Evolutionary conservation across 2,797 vertebrate species (phyloP), one percentile per base, ranked within the genome.

Genomic region (Bradypodion pumilum): DNA sequence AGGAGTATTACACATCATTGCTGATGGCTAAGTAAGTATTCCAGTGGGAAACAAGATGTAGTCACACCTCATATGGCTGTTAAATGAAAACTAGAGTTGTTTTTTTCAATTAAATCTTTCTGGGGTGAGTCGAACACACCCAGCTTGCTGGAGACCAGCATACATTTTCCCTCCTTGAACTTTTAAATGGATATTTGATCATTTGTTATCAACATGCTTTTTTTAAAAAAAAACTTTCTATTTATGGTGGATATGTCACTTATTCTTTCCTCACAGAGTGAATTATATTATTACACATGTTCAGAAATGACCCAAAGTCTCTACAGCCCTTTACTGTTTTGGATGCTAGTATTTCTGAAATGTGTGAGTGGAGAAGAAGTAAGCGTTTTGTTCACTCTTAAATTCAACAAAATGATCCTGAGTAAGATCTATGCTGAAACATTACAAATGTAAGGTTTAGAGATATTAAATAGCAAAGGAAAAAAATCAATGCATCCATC

Each of bases 311-410:
- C 16, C n/a, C 29, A 19, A 65, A 85, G 81, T 89, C 81, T 88
- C 88, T 85, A 29, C 78, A 40, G 52, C 49, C 23, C 84, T 56
- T 56, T 19, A 19, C 52, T 89, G 70, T 82, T 92, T 89, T 85
- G 87, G 65, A 23, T 84, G 32, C 84, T 89, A 52, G 32, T 35
- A 56, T 42, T 74, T 80, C 68, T n/a, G 13, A 7, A 63, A 7
- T 69, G 1, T 15, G 23, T 21, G 70, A 3, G 29, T 2, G 46
- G 4, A 13, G 23, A 44, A 35, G 8, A 44, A 68, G 25, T 40
- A 32, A 49, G 70, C 88, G n/a, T n/a, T n/a, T n/a, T 86, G 85
- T 90, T 89, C 88, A 88, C 89, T 88, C 86, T 89, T 89, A 87
- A 88, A 84, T 79, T 65, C 89, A 59, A 86, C 65, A 87, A 87